Base-by-base conservation (phyloP, 2,888 invertebrate genomes). In the Selenia dentaria region DNA sequence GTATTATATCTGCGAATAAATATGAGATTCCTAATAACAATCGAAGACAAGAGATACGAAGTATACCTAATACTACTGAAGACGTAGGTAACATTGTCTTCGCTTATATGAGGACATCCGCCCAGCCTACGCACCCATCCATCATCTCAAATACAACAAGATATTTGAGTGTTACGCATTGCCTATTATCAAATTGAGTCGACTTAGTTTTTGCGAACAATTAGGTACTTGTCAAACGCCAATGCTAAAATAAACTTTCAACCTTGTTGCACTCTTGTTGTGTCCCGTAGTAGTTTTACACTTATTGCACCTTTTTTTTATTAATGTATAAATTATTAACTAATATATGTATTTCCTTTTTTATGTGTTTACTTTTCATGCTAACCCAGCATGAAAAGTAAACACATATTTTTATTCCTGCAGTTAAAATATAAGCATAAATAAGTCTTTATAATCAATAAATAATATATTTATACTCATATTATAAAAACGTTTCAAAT, bases 91-190 rank as follows among this genome's bases (percentile, higher is more conserved):
- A 22, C 8, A 67, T 76, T 74, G 83, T 86, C 81, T 83, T 79
- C 81, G 74, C 74, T 68, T 77, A 73, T 83, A 88, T 86, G 55
- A 88, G 88, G 88, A 89, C 81, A 69, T 89, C 89, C 88, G 77
- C 62, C 67, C 70, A 64, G 58, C 83, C 86, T 73, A 86, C 87
- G 65, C 65, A 31, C 49, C 54, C 51, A 70, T 75, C 63, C 67
- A 74, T 78, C 74, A 75, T 66, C 57, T 31, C 27, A 31, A 52
- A 36, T 46, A 31, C 31, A 45, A 46, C 39, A 36, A 6, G 20
- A 31, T 51, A 59, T 60, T 59, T 54, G 54, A 52, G 39, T 51
- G 46, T 59, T 55, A 43, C 32, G 16, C 16, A 39, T 55, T 48
- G 45, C 48, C 16, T 18, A 24, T 2, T 24, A 24, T 3, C 25